Percentiles rank a stretch among this genome's conserved stretches.
Conservation (phyloP, 2,888 invertebrate species). For the Pachydiplax longipennis region DNA sequence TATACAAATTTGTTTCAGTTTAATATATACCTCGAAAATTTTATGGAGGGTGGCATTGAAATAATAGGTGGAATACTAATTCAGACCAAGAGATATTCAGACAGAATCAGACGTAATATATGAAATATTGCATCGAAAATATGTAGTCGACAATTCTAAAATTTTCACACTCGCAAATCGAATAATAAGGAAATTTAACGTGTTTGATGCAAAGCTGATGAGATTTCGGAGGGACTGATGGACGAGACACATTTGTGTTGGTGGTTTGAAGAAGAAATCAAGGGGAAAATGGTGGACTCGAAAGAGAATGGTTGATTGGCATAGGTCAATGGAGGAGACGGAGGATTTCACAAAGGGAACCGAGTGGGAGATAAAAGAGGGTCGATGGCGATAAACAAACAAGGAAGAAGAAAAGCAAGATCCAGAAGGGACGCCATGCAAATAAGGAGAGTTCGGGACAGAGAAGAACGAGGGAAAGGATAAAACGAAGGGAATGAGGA, state of each 20-base stretch:
- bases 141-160: background rate
- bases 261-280: background rate
- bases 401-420: background rate
- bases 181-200: background rate
- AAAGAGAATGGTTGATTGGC: background rate
- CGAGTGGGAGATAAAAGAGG: background rate
- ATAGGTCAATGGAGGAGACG: background rate
- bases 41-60: too few species aligned
- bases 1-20: too few species aligned
- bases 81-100: too few species aligned
- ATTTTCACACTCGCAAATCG: too few species aligned
- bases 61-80: too few species aligned
- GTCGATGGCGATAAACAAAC: background rate
- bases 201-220: background rate
- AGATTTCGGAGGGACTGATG: background rate
- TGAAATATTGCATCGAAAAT: background rate
- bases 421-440: background rate
- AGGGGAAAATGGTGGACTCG: background rate
- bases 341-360: background rate
- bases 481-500: background rate
- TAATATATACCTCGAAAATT: too few species aligned
- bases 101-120: too few species aligned
- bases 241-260: background rate
- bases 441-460: background rate
- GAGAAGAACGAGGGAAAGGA: background rate